Base-by-base conservation (phyloP, 2,797 vertebrate species). In the Anabas testudineus region DNA sequence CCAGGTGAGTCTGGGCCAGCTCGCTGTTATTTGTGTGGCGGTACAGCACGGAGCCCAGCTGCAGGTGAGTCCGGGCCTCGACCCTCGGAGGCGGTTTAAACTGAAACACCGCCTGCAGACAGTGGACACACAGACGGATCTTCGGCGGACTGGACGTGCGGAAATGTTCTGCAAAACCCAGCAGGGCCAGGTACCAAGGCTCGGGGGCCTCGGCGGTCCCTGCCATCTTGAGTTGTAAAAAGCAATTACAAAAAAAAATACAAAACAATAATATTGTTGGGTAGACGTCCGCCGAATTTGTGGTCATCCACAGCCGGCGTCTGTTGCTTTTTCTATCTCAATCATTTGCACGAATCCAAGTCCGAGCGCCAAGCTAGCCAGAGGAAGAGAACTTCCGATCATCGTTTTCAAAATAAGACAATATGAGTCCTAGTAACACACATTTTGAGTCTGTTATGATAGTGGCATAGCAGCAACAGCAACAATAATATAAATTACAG, bases 11-110 rank as follows among this genome's bases (percentile, higher is more conserved):
- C 39, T 95, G 95, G 87, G 96, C 96, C 85, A 96, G 95, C 67
- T 97, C 96, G 70, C 95, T 95, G 93, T 96, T 97, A 92, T 96
- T 96, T 67, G 96, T 97, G 91, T 97, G 96, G 84, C 96, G 95
- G 80, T 97, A 97, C 45, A 97, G 94, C 62, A 97, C 96, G 13
- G 96, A 97, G 83, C 96, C 96, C 37, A 97, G 94, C 89, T 97
- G 96, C 67, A 96, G 94, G 78, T 96, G 96, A 48, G 96, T 97
- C 55, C 96, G 94, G 91, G 96, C 96, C 91, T 97, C 96, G 72
- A 97, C 95, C 59, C 96, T 94, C 57, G 95, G 94, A 34, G 95
- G 93, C 22, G 95, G 96, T 84, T 97, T 95, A 88, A 97, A 96
- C 81, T 96, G 96, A 87, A 97, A 96, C 75, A 96, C 95, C 41